phyloP scores from a whole-genome alignment of 2,888 invertebrate species.

The Orchesella flavescens region DNA sequence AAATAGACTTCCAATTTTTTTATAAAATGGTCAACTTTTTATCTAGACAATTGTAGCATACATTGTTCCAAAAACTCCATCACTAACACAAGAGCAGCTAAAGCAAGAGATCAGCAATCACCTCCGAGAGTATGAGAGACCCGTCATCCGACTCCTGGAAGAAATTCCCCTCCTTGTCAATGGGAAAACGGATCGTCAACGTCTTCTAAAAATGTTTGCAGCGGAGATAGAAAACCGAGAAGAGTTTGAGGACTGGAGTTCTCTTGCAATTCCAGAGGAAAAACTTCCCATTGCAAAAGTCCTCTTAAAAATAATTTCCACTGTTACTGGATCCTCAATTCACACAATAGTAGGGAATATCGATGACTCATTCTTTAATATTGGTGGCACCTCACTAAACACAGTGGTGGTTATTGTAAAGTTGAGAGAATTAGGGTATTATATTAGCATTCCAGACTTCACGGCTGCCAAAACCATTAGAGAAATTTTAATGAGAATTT shows the following conservation, averaged over 20 bases:
- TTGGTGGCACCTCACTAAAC: conserved; percentile 91
- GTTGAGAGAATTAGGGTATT: conserved; percentile 84
- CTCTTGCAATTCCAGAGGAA: conserved; percentile 78
- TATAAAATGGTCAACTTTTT: neutral
- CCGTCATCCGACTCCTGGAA: conserved; percentile 76
- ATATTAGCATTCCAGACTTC: conserved; percentile 85
- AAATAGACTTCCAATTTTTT: neutral
- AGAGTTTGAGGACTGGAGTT: conserved; percentile 77
- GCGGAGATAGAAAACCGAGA: conserved; percentile 75
- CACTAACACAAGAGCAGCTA: conserved; percentile 30
- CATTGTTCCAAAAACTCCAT: conserved; percentile 48
- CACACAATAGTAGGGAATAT: conserved; percentile 78
- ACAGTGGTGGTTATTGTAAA: conserved; percentile 87
- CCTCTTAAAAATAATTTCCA: conserved; percentile 84
- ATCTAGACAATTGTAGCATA: conserved; percentile 65
- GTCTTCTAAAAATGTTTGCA: conserved; percentile 81
- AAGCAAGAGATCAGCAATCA: conserved; percentile 33
- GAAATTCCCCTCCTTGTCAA: conserved; percentile 87
- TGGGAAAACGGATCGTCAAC: conserved; percentile 89
- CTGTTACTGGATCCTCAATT: conserved; percentile 78
- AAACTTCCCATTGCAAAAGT: conserved; percentile 78
- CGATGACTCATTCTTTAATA: conserved; percentile 85
- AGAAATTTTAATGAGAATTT: conserved; percentile 81
- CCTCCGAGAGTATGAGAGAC: conserved; percentile 68
- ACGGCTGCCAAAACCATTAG: conserved; percentile 82